phyloP scores from a whole-genome alignment of 2,797 vertebrate species.

The Crax fasciolata region DNA sequence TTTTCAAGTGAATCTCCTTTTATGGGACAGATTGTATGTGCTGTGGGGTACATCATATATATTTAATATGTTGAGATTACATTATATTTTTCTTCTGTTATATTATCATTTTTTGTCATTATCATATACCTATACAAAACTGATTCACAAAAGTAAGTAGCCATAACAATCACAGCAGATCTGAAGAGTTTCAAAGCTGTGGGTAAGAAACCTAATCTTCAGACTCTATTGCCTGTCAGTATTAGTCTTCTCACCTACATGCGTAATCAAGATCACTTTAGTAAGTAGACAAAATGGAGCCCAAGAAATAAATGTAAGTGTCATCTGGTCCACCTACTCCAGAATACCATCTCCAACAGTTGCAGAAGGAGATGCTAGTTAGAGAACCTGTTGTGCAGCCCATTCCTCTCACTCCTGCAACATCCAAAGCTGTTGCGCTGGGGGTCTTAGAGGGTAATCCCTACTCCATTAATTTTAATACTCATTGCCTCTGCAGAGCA shows the following conservation, averaged over 20 bases:
- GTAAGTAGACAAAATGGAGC: neutral
- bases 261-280: neutral
- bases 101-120: neutral
- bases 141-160: neutral
- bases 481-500: neutral
- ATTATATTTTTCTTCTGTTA: neutral
- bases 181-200: neutral
- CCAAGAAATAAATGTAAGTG: neutral
- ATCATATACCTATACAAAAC: neutral
- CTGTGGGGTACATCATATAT: neutral
- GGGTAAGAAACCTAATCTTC: neutral
- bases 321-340: neutral
- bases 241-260: neutral
- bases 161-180: neutral
- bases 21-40: neutral
- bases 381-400: neutral
- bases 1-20: neutral
- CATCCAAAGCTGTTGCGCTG: neutral
- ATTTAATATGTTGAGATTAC: neutral
- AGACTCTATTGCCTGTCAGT: neutral
- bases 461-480: neutral
- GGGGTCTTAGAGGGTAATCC: neutral
- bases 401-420: neutral
- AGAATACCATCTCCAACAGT: neutral
- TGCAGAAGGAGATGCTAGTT: neutral